Base-by-base conservation (phyloP, 2,888 invertebrate genomes). In the Ormyrus pomaceus region DNA sequence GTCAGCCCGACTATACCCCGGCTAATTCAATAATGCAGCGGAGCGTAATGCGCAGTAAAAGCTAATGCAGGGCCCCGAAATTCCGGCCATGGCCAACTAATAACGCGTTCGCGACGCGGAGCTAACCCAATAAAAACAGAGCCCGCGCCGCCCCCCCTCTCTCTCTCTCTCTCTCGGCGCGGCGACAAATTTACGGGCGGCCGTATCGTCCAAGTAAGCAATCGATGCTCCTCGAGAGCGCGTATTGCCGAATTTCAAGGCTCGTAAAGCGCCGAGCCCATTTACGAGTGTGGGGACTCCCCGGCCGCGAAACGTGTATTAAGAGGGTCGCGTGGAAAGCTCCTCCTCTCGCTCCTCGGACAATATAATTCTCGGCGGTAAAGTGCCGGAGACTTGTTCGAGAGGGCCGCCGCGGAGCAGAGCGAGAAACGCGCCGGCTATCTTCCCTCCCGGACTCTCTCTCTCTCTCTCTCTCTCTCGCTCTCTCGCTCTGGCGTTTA, bases 221-320 rank as follows among this genome's bases (percentile, higher is more conserved):
- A 71, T 75, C 70, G 75, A 71, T 66, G 58, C 69, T 4, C 34
- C 4, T 13, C 34, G 50, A n/a, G 13, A n/a, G 6, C 56, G 66
- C 72, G 73, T 62, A 79, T 69, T 79, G 79, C 79, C 79, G 55
- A 79, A 79, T 79, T 79, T 79, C 69, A 79, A 70, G 79, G 79
- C 74, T 79, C 79, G 74, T 79, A 79, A 79, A 79, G 58, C 69
- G 68, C 51, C 62, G 55, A 56, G 61, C 50, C 61, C 72, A 72
- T 73, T 79, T 73, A 69, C 68, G 73, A 79, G 34, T 34, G 34
- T 3, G 34, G 2, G 50, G 34, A 19, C 48, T 13, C 13, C 11
- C 11, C 9, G 7, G 13, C 10, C 34, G 46, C 45, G 56, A 58
- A 51, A 64, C 51, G 34, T 69, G 2, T 19, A 19, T 19, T 19